Base-by-base conservation (phyloP, 2,888 invertebrate species). In the Leucoptera coffeella region DNA sequence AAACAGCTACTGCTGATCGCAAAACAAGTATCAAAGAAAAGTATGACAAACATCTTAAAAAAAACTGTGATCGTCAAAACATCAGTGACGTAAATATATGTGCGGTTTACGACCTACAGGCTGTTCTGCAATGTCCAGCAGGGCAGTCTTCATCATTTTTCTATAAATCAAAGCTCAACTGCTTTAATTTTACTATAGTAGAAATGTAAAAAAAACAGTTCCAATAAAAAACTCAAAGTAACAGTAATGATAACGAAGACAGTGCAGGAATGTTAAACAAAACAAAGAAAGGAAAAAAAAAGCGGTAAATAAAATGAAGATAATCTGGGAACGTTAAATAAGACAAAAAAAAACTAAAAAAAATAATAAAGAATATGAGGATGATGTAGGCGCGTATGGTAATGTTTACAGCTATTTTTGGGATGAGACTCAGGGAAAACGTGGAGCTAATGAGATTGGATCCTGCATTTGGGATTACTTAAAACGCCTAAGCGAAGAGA, bases 91-190 rank as follows among this genome's bases (percentile, higher is more conserved):
- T n/a, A n/a, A n/a, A n/a, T n/a, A 33, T 13, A 34, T 29, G 28
- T 12, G 31, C 33, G 8, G 29, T 35, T 10, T 40, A 30, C 29
- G 38, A 38, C 29, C 30, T 40, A 12, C 38, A 40, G 22, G 30
- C 40, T 22, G 37, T 38, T 5, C 31, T 37, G 32, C 27, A 23
- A 24, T 31, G 30, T 17, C 35, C 38, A 4, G 33, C 15, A 26
- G 24, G 29, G 17, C 12, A 10, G 7, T 7, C 31, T 13, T 36
- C 28, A 22, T 35, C 19, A 15, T 32, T 30, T 28, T n/a, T n/a
- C n/a, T n/a, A n/a, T n/a, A n/a, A n/a, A n/a, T n/a, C n/a, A n/a
- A 36, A 31, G 27, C 26, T 38, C 6, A 37, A 36, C 11, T 32
- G 34, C 8, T 5, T 32, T 14, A 31, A 35, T 28, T 35, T 34